Percentiles rank a stretch among this genome's conserved stretches.
Conservation (phyloP, 2,888 invertebrate genomes). For the Embidobia sp. region DNA sequence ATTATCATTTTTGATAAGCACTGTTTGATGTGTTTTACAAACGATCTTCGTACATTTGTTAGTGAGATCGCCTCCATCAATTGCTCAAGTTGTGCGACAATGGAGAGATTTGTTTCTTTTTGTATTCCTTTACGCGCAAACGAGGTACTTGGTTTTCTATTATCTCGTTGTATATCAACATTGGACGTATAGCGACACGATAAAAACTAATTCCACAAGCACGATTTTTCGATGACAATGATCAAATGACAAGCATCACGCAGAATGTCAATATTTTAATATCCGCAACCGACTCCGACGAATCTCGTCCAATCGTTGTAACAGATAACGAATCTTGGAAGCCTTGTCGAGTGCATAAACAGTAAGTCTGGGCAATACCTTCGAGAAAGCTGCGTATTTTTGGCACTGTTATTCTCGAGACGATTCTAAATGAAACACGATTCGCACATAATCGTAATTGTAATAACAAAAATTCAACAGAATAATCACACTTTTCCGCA, state of each 20-base stretch:
- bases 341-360: conserved; percentile 24
- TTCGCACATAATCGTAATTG: conserved; percentile 29
- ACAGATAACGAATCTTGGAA: conserved; percentile 32
- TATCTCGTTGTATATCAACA: conserved; percentile 25
- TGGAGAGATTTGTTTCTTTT: conserved; percentile 12
- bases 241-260: conserved; percentile 41
- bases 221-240: conserved; percentile 27
- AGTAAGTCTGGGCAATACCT: conserved; percentile 15
- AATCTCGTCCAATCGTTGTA: conserved; percentile 38
- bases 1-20: no score
- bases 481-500: conserved; percentile 33
- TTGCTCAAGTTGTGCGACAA: conserved; percentile 20
- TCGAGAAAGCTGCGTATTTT: conserved; percentile 21
- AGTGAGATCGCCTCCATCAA: conserved; percentile 21
- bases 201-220: conserved; percentile 15
- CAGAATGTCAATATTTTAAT: conserved; percentile 59
- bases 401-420: conserved; percentile 27
- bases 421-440: conserved; percentile 35
- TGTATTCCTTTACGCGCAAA: not conserved
- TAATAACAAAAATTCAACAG: conserved; percentile 13
- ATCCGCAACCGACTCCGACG: conserved; percentile 16
- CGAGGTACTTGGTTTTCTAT: no score
- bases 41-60: no score
- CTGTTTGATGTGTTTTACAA: no score
- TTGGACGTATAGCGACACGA: conserved; percentile 38